Percentiles rank a stretch among this genome's conserved stretches.
Evolutionary conservation across 2,113 vertebrate genomes (phyloP).

Genomic region (Falco punctatus): DNA sequence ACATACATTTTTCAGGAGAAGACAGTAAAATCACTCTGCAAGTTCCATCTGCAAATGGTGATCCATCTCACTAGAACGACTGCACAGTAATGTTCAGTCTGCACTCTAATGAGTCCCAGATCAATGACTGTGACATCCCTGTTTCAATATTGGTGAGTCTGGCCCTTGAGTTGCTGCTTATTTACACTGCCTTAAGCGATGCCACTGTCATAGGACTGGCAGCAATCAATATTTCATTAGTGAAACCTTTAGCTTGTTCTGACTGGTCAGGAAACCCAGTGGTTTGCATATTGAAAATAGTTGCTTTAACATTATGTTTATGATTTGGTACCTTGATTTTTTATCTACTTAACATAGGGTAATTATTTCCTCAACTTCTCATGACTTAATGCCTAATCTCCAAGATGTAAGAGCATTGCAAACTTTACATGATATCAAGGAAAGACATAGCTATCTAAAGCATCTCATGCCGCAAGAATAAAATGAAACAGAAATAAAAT

Average conservation of each 20-base stretch:
- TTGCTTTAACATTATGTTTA: not conserved
- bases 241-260: slow-evolving; percentile 30
- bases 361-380: not conserved
- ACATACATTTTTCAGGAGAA: not conserved
- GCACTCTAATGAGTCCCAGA: slow-evolving; percentile 42
- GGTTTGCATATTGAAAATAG: not conserved
- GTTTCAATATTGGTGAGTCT: slow-evolving; percentile 45
- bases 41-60: not conserved
- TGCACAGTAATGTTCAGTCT: slow-evolving; percentile 17
- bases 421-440: not conserved
- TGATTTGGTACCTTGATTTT: not conserved
- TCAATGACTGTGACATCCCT: slow-evolving; percentile 42
- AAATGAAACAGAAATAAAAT: not conserved
- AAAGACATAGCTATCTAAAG: not conserved
- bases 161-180: slow-evolving; percentile 19
- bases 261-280: not conserved
- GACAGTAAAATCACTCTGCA: not conserved
- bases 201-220: slow-evolving; percentile 23
- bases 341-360: not conserved
- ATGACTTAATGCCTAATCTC: not conserved
- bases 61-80: not conserved
- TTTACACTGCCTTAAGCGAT: slow-evolving; percentile 32
- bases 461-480: not conserved
- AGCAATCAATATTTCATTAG: slow-evolving; percentile 68
- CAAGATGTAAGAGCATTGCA: not conserved